These are phyloP conservation scores for Antechinus stuartii DNA, from an alignment of 2,113 vertebrate genomes.

Conservation along the genomic window DNA sequence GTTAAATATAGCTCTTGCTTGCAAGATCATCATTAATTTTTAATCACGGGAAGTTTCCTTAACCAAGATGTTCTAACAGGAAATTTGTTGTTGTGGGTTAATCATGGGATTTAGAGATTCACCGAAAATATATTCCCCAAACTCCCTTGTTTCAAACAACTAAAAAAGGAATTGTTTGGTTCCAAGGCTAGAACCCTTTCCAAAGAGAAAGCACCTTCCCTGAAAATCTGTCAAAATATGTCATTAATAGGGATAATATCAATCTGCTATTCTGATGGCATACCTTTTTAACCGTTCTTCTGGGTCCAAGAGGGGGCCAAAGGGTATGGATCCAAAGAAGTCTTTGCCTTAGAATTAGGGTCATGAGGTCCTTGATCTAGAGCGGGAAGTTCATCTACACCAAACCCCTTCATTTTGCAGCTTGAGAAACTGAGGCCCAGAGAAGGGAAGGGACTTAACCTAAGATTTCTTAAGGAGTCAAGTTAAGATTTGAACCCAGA, in stretches of 20 bases:
- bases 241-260: slow-evolving; percentile 44
- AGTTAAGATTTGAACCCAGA: neutral
- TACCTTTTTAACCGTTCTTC: slow-evolving; percentile 29
- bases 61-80: slow-evolving; percentile 55
- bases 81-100: neutral
- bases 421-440: neutral
- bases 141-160: slow-evolving; percentile 39
- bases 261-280: slow-evolving; percentile 44
- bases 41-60: slow-evolving; percentile 65
- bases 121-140: slow-evolving; percentile 28
- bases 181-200: slow-evolving; percentile 3
- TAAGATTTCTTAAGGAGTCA: neutral
- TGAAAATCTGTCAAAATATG: slow-evolving; percentile 56
- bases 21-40: slow-evolving; percentile 68
- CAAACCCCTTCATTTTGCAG: neutral
- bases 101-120: slow-evolving; percentile 53
- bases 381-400: neutral
- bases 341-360: slow-evolving; percentile 41
- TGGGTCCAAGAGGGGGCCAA: slow-evolving; percentile 23
- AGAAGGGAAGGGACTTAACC: neutral
- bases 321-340: neutral
- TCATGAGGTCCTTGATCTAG: neutral
- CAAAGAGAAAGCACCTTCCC: slow-evolving; percentile 41
- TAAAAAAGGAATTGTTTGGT: slow-evolving; percentile 48
- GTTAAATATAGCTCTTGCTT: slow-evolving; percentile 58